These are phyloP conservation scores for Trichonephila inaurata DNA, from an alignment of 1,140 invertebrate genomes.

Conservation along the genomic window DNA sequence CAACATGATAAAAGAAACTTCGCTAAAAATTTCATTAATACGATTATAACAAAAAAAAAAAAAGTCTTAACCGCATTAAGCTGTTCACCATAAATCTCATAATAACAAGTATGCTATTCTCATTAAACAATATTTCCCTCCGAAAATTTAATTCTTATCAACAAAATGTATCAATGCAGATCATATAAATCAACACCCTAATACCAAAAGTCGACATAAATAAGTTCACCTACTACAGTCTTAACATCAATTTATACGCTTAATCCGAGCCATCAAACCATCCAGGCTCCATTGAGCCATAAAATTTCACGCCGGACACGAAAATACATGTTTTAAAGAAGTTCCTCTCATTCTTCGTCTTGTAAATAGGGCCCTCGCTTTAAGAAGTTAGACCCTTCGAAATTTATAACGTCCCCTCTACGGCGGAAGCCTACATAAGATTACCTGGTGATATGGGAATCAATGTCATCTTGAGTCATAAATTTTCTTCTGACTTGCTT, in stretches of 20 bases:
- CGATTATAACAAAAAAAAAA: too few relatives aligned
- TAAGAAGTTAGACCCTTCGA: conserved; percentile 45
- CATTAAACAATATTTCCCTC: neutral
- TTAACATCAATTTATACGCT: conserved; percentile 4
- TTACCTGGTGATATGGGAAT: conserved; percentile 68
- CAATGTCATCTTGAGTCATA: conserved; percentile 62
- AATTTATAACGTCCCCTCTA: conserved; percentile 51
- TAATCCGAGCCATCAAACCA: conserved; percentile 42
- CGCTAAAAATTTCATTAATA: too few relatives aligned
- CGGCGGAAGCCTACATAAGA: conserved; percentile 51
- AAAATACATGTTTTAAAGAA: conserved; percentile 65
- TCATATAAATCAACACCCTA: neutral
- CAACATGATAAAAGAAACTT: too few relatives aligned
- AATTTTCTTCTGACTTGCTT: conserved; percentile 37
- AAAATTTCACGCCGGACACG: conserved; percentile 64
- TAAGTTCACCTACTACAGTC: neutral
- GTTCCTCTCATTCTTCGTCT: neutral
- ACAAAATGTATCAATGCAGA: neutral
- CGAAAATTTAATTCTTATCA: neutral
- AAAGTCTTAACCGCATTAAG: too few relatives aligned
- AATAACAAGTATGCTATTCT: neutral
- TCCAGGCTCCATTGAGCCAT: conserved; percentile 51
- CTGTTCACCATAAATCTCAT: too few relatives aligned
- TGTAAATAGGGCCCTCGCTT: conserved; percentile 39
- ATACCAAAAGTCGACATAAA: neutral